Evolutionary conservation across 2,113 vertebrate species (phyloP).

Genomic region (Chunga burmeisteri): DNA sequence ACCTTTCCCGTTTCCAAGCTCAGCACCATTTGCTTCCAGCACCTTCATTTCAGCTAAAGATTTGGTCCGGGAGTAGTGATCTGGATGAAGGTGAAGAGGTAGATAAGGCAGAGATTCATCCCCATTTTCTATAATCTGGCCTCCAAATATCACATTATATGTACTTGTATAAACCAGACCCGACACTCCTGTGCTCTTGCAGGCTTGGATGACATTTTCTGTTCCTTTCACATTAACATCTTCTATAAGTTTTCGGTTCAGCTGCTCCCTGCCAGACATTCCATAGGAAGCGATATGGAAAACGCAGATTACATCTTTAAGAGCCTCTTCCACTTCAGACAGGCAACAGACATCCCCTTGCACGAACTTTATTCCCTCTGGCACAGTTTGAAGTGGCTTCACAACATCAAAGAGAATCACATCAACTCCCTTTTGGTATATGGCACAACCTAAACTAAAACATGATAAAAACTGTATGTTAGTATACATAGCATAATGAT

Average conservation of each 20-base stretch:
- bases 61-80: constrained; percentile 95
- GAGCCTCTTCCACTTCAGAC: constrained; percentile 76
- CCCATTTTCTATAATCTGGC: constrained; percentile 89
- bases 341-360: constrained; percentile 81
- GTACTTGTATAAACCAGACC: constrained; percentile 93
- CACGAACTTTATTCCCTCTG: constrained; percentile 79
- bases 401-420: constrained; percentile 86
- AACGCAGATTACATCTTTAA: constrained; percentile 79
- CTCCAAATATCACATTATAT: constrained; percentile 92
- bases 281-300: constrained; percentile 93
- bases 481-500: background rate
- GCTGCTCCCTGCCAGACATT: constrained; percentile 94
- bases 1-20: constrained; percentile 55
- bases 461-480: background rate
- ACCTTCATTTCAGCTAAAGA: constrained; percentile 90
- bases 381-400: constrained; percentile 70
- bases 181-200: constrained; percentile 72
- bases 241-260: constrained; percentile 83
- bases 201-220: constrained; percentile 83
- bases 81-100: constrained; percentile 88
- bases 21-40: constrained; percentile 79
- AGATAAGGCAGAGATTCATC: constrained; percentile 91
- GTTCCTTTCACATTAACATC: constrained; percentile 89
- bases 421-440: constrained; percentile 74
- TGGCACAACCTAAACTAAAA: constrained; percentile 84